Evolutionary conservation across 1,140 invertebrate species (phyloP).

Genomic region (Pristionchus pacificus): DNA sequence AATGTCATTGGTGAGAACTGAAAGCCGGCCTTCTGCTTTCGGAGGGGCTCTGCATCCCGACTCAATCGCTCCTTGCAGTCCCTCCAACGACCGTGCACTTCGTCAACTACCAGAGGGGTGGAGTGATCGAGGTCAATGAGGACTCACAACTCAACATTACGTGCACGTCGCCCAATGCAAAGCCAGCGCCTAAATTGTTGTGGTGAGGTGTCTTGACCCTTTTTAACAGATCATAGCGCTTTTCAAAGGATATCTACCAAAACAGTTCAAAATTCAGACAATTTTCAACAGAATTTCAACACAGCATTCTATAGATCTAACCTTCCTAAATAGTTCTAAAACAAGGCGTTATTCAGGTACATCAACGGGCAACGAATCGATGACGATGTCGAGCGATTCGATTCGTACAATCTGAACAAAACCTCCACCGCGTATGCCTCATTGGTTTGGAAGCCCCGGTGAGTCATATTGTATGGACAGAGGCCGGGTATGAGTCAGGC

Average conservation of each 20-base stretch:
- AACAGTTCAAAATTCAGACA: too few relatives aligned
- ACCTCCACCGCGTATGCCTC: conserved; percentile 29
- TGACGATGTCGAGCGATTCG: conserved; percentile 14
- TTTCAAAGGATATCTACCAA: too few relatives aligned
- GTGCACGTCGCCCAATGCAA: conserved; percentile 34
- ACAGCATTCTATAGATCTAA: too few relatives aligned
- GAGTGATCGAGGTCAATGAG: conserved; percentile 31
- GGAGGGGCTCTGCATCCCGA: background rate
- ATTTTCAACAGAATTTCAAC: too few relatives aligned
- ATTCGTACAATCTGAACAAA: conserved; percentile 34
- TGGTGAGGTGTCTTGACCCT: conserved; percentile 29
- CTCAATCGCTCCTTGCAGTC: conserved; percentile 23
- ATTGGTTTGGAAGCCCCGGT: conserved; percentile 27
- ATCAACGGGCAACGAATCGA: conserved; percentile 34
- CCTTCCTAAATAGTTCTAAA: too few relatives aligned
- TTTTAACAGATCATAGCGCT: too few relatives aligned
- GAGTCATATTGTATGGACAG: too few relatives aligned
- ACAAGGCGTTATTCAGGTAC: too few relatives aligned
- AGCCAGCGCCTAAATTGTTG: conserved; percentile 23
- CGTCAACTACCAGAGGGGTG: conserved; percentile 26
- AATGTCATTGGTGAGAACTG: conserved; percentile 29
- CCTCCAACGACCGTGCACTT: conserved; percentile 28
- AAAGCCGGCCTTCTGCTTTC: background rate
- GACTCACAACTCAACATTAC: conserved; percentile 32
- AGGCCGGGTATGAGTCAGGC: too few relatives aligned